Conservation (phyloP, 2,888 invertebrate genomes). For the Callosobruchus maculatus region DNA sequence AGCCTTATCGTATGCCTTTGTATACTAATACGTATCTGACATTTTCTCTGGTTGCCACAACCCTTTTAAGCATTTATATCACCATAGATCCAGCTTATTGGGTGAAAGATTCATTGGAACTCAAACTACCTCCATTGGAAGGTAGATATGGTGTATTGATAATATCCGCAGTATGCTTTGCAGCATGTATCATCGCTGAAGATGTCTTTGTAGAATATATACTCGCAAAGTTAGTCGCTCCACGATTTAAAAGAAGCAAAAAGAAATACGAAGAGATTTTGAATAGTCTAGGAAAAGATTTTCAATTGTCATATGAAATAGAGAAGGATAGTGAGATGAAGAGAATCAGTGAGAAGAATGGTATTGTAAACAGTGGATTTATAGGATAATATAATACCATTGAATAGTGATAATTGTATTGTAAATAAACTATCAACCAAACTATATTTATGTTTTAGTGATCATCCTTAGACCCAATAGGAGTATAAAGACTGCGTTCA, state of each 20-base stretch:
- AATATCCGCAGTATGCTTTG: constrained; percentile 54
- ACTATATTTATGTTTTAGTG: too few relatives aligned
- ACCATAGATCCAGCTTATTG: constrained; percentile 51
- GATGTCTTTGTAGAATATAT: constrained; percentile 56
- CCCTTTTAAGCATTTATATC: constrained; percentile 52
- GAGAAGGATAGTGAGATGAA: constrained; percentile 5
- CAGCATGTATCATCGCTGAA: constrained; percentile 56
- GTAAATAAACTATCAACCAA: too few relatives aligned
- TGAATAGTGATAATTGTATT: neutral
- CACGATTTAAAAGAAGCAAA: constrained; percentile 45
- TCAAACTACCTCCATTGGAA: constrained; percentile 61
- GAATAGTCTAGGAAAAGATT: constrained; percentile 21
- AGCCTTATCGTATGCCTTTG: constrained; percentile 61
- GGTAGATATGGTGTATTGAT: constrained; percentile 47
- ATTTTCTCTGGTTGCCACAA: constrained; percentile 50
- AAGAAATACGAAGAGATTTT: constrained; percentile 24
- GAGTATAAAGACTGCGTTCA: too few relatives aligned
- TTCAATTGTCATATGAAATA: constrained; percentile 20
- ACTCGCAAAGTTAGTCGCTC: constrained; percentile 53
- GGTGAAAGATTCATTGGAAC: constrained; percentile 56
- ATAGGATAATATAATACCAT: constrained; percentile 10
- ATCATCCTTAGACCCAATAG: too few relatives aligned
- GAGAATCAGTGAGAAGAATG: constrained; percentile 13
- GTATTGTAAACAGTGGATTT: constrained; percentile 24
- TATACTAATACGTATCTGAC: constrained; percentile 58